Evolutionary conservation across 1,140 invertebrate genomes (phyloP).

Genomic region (Whitmania pigra): DNA sequence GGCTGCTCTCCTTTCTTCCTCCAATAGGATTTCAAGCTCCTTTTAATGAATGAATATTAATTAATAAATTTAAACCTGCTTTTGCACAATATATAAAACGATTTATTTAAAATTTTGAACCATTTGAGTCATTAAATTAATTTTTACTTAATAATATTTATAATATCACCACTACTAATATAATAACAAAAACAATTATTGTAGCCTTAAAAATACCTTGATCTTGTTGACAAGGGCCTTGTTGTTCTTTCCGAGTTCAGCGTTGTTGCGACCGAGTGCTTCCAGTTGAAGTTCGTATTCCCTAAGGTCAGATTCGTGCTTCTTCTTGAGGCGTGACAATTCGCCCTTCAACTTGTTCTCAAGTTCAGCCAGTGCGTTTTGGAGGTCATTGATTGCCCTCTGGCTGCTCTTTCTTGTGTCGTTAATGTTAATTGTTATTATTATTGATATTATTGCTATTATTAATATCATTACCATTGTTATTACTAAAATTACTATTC

Average conservation of each 20-base stretch:
- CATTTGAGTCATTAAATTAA: no score
- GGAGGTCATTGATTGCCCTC: conserved; percentile 41
- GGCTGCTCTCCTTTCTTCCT: conserved; percentile 34
- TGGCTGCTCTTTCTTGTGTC: conserved; percentile 31
- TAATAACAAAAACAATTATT: not conserved
- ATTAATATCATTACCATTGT: no score
- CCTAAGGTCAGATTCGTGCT: conserved; percentile 39
- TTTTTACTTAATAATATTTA: no score
- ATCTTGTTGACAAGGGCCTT: conserved; percentile 24
- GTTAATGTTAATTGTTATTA: not conserved
- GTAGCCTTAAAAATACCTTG: conserved; percentile 22
- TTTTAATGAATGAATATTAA: conserved; percentile 21
- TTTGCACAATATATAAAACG: not conserved
- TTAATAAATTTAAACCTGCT: not conserved
- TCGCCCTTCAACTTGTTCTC: conserved; percentile 43
- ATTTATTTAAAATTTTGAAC: not conserved
- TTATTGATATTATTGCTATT: no score
- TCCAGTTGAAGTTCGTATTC: conserved; percentile 36
- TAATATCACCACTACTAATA: no score
- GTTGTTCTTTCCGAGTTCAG: conserved; percentile 32
- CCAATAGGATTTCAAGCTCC: conserved; percentile 37
- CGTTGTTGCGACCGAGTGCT: conserved; percentile 35
- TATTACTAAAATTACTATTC: no score
- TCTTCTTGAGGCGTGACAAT: conserved; percentile 41
- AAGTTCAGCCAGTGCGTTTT: conserved; percentile 40